Conservation (phyloP, 2,113 vertebrate species). For the Corapipo altera region DNA sequence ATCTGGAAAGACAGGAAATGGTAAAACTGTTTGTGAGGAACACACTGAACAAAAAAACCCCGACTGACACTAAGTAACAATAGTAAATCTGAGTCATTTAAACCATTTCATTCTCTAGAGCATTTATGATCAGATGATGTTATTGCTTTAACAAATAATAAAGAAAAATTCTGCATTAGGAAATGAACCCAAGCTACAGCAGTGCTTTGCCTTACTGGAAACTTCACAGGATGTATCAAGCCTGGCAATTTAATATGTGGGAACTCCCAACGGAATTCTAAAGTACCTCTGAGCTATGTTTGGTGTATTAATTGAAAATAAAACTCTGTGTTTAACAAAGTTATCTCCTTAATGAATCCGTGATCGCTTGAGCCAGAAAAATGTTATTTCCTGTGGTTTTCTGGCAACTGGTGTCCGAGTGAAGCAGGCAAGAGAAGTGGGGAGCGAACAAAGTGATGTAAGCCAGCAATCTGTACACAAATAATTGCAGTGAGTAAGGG, state of each 20-base stretch:
- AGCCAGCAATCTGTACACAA: not conserved
- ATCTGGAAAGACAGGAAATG: constrained; percentile 67
- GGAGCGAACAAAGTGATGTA: not conserved
- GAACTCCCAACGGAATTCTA: not conserved
- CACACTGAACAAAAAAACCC: not conserved
- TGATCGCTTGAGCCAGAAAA: not conserved
- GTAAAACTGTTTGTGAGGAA: not conserved
- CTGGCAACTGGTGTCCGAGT: not conserved
- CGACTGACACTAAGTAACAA: not conserved
- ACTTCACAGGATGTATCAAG: not conserved
- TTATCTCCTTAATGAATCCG: not conserved
- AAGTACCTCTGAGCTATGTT: not conserved
- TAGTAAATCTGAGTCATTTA: not conserved
- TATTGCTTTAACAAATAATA: not conserved
- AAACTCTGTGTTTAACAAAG: not conserved
- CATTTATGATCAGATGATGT: not conserved
- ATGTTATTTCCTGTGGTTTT: not conserved
- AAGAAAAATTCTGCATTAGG: not conserved
- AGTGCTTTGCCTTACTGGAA: not conserved
- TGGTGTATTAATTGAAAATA: not conserved
- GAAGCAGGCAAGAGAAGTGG: not conserved
- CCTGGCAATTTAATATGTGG: not conserved
- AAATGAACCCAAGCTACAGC: not conserved
- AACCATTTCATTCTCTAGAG: not conserved
- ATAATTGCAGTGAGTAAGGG: not conserved